Evolutionary conservation across 2,797 vertebrate genomes (phyloP), one percentile per base, ranked within the genome.

Genomic region (Arnoldichthys spilopterus): DNA sequence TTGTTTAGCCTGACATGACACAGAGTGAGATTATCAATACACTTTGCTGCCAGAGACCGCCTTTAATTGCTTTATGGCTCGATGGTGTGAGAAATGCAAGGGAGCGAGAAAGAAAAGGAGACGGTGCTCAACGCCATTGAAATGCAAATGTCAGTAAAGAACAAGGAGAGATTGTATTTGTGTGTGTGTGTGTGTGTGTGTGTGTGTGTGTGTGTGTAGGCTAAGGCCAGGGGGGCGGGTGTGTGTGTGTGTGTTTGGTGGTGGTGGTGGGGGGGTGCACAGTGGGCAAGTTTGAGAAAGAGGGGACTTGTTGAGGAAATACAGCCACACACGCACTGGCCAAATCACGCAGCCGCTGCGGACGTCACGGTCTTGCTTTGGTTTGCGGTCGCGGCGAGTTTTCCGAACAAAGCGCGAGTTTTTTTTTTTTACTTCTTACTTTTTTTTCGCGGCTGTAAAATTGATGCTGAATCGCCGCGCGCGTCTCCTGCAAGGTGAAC

Each of bases 71-170:
- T 72, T 67, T 77, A 72, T 56, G 69, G 32, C 51, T 72, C 51
- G 58, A 51, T 67, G 53, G 74, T 77, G 74, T 81, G 82, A 84
- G 80, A 82, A 84, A 80, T 89, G 90, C 87, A 82, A 77, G 58
- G 56, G 76, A 82, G 77, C 66, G 64, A 63, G 76, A 72, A 63
- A 83, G 74, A 84, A 80, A 86, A 80, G 81, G 87, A 85, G 85
- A 87, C 86, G 85, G 92, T 94, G 93, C 94, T 92, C 92, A 90
- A 91, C 87, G 90, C 92, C 87, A 95, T 95, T 95, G 92, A 94
- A 94, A 94, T 95, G 93, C 94, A 94, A 95, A 94, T 95, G 91
- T 93, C 88, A 92, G 82, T 85, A 88, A 91, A 90, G 94, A 94
- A 94, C 93, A 94, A 94, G 93, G 92, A 93, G 93, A 91, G 92